Base-by-base conservation (phyloP, 2,888 invertebrate species). In the Amphimallon solstitiale region DNA sequence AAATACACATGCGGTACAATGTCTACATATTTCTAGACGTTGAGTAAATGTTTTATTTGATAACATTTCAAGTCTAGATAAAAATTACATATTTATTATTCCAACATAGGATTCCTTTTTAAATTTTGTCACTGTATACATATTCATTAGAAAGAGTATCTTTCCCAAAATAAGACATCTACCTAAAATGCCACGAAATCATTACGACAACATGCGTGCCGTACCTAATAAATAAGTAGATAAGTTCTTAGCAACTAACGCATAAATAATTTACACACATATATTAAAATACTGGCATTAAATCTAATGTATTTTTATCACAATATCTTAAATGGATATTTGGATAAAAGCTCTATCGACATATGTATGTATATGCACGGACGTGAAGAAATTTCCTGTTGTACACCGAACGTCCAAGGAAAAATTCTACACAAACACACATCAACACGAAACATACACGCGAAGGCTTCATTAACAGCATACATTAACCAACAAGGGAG, bases 391-490 rank as follows among this genome's bases (percentile, higher is more conserved):
- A 68, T 68, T 70, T 69, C 65, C 52, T 54, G 38, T 54, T 43
- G 29, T 29, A 29, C 9, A 29, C 5, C 62, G 51, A 48, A 56
- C 45, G 43, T 61, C 52, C 54, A 45, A 52, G 66, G 69, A 70
- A 68, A 56, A 56, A 21, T 43, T 19, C 40, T 10, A 56, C 43
- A 19, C 56, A 15, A 17, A 29, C 66, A 45, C 45, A 45, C 19
- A 45, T 54, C 37, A 54, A 38, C 38, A 43, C 56, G 67, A 68
- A 64, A 43, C 45, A 67, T 48, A 56, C 69, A 70, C 70, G 70
- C 70, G 59, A 70, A 64, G 21, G 38, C 60, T 68, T 67, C 69
- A 69, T 70, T 70, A 70, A 68, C 67, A 64, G 66, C 61, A 62
- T 64, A 37, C 64, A 69, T 59, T 65, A 66, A 70, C 60, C 60